Evolutionary conservation across 2,888 invertebrate genomes (phyloP).

Genomic region (Ormyrus nitidulus): DNA sequence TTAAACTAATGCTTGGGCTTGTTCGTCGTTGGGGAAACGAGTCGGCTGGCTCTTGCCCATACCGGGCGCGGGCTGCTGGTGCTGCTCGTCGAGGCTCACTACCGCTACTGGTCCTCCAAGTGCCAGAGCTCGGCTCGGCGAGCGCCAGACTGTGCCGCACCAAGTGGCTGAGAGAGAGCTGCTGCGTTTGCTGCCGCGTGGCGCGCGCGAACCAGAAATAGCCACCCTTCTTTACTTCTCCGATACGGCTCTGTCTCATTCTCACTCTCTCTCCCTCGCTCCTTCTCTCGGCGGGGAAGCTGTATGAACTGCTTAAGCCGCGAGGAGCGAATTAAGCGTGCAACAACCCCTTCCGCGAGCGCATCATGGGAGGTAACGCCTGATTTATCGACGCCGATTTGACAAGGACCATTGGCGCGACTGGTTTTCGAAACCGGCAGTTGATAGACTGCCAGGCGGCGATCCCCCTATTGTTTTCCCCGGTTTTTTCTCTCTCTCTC

Average conservation of each 20-base stretch:
- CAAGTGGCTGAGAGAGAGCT: slow-evolving; percentile 70
- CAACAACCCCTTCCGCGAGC: slow-evolving; percentile 23
- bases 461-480: no score
- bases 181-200: slow-evolving; percentile 64
- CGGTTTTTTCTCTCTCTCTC: no score
- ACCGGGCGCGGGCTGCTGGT: not conserved
- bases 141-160: slow-evolving; percentile 70
- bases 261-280: no score
- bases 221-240: slow-evolving; percentile 73
- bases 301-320: slow-evolving; percentile 14
- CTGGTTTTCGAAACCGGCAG: no score
- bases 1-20: not conserved
- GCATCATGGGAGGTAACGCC: not conserved
- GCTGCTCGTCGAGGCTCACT: slow-evolving; percentile 4
- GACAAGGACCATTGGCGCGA: no score
- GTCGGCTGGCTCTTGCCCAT: not conserved
- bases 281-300: not conserved
- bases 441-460: no score
- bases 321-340: slow-evolving; percentile 31
- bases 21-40: not conserved
- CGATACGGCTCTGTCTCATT: not conserved
- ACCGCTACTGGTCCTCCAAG: slow-evolving; percentile 56
- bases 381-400: no score
- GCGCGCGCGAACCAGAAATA: slow-evolving; percentile 72
- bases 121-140: slow-evolving; percentile 69